Evolutionary conservation across 2,113 vertebrate genomes (phyloP).

Genomic region (Neodon shergylaensis): DNA sequence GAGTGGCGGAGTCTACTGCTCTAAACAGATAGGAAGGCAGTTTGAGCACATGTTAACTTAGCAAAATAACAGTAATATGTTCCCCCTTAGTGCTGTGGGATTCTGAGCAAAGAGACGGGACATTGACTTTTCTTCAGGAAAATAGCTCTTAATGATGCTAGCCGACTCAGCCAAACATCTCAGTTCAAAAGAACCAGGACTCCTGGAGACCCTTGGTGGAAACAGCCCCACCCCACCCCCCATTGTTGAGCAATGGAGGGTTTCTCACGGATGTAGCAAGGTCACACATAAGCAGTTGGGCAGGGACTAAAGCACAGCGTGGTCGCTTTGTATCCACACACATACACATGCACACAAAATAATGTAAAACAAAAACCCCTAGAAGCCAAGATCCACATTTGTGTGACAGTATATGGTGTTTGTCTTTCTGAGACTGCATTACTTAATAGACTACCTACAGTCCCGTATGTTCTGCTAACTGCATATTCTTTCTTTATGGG

Average conservation of each 20-base stretch:
- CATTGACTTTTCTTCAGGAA: neutral
- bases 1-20: neutral
- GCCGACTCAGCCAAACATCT: neutral
- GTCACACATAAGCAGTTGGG: neutral
- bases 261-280: neutral
- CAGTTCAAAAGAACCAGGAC: neutral
- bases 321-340: neutral
- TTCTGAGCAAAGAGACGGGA: neutral
- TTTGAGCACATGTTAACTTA: neutral
- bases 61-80: neutral
- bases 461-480: neutral
- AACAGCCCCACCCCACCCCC: neutral
- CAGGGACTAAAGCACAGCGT: neutral
- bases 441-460: too few species aligned
- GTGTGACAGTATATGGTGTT: neutral
- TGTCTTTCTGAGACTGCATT: neutral
- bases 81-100: neutral
- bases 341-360: too few species aligned
- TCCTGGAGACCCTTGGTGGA: neutral
- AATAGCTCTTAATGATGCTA: neutral
- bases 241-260: neutral
- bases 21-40: neutral
- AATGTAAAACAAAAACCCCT: too few species aligned
- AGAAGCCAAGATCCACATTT: neutral
- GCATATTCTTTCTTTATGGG: neutral